Percentiles rank a stretch among this genome's conserved stretches.
These are phyloP conservation scores for Anthoscopus minutus DNA, from an alignment of 2,113 vertebrate species.

Conservation along the genomic window DNA sequence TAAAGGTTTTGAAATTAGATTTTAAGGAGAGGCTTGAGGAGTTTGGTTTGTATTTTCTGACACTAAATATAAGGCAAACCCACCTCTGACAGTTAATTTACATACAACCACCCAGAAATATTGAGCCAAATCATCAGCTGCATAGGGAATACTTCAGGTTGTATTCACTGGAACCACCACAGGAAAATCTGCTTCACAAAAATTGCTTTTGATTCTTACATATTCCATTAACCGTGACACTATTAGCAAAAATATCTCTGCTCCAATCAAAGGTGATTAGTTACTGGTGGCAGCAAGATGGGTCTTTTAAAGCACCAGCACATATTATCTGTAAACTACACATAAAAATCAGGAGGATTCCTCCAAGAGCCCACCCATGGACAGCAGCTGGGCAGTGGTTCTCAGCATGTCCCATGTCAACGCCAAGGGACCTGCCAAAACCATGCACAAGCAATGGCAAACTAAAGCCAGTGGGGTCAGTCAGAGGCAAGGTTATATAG, in stretches of 20 bases:
- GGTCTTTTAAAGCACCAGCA: not conserved
- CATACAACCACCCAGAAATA: not conserved
- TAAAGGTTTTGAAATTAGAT: not conserved
- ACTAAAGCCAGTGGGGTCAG: not conserved
- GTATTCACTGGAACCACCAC: rapidly evolving
- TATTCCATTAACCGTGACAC: not conserved
- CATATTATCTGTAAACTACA: rapidly evolving
- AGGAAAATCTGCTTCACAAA: not conserved
- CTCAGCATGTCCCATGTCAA: not conserved
- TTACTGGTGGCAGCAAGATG: not conserved
- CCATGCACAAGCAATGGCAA: not conserved
- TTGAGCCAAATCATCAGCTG: not conserved
- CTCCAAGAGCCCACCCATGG: rapidly evolving
- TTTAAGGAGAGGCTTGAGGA: not conserved
- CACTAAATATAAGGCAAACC: not conserved
- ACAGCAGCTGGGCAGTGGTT: not conserved
- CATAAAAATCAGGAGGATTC: not conserved
- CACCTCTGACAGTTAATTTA: not conserved
- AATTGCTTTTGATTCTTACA: not conserved
- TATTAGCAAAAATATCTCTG: not conserved
- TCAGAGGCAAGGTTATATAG: not conserved
- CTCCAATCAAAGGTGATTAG: not conserved
- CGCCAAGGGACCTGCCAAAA: not conserved
- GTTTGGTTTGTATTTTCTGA: not conserved
- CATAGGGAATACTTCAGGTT: not conserved